Evolutionary conservation across 2,113 vertebrate genomes (phyloP), one percentile per base, ranked within the genome.

Genomic region (Sylvilagus bachmani): DNA sequence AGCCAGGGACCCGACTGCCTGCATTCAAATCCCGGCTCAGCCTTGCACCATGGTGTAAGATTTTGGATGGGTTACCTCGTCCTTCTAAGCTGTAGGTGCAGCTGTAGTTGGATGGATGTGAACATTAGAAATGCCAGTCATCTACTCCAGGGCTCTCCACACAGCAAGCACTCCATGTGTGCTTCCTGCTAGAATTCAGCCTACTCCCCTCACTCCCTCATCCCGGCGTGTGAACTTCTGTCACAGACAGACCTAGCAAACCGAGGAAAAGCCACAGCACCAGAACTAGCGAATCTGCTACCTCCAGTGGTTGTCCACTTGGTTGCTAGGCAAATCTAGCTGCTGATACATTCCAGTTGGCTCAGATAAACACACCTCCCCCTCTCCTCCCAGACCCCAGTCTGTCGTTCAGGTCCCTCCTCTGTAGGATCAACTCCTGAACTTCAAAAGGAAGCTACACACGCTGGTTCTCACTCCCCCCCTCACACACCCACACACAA

Each of bases 11-110:
- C 12, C 90, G 78, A 85, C 14, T 87, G 36, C 10, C 36, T 67
- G 53, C 64, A 27, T 85, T 88, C 58, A 96, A 86, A 83, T 94
- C 62, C 31, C 90, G 79, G 27, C 14, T 83, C 71, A 94, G 29
- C n/a, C 90, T 91, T 88, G 55, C 16, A 81, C 7, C 24, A 80
- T 74, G 1, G 21, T 83, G 1, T 67, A 70, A 90, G 61, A 67
- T 16, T 9, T 75, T 64, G 10, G 11, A 16, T 10, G 75, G 86
- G 14, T 36, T 75, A 22, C 27, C 81, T 44, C 90, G 55, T 4
- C 25, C 36, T 64, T 67, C 29, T 25, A 81, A 80, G 66, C n/a
- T n/a, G n/a, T n/a, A n/a, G 64, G 69, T 81, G 75, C 55, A 79
- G 58, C 24, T 89, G 19, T 19, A 73, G 51, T 55, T 53, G 14